phyloP scores from a whole-genome alignment of 2,797 vertebrate genomes.

The Paramormyrops hopkinsi region DNA sequence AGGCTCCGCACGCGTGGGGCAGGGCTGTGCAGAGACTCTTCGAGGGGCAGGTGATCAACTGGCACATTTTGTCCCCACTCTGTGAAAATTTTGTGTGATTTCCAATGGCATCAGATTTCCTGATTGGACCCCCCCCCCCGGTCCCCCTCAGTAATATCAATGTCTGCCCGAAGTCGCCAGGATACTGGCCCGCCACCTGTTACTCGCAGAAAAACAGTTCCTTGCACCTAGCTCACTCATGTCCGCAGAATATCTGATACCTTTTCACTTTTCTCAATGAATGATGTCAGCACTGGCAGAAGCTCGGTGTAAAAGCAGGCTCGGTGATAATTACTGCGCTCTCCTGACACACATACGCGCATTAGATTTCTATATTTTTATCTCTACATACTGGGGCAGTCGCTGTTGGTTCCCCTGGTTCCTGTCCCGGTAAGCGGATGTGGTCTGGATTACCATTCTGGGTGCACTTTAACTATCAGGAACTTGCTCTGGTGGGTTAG shows the following conservation, averaged over 20 bases:
- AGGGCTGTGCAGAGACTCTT: background rate
- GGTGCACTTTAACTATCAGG: background rate
- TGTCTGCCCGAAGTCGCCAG: background rate
- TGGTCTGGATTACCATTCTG: background rate
- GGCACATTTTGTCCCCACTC: background rate
- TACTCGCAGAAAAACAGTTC: background rate
- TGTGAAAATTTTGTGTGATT: background rate
- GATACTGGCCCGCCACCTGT: background rate
- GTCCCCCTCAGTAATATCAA: background rate
- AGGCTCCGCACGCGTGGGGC: background rate
- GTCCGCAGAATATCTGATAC: background rate
- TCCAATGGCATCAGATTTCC: background rate
- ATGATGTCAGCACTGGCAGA: background rate
- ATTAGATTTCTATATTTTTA: background rate
- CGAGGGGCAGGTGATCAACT: background rate
- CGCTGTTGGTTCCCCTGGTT: background rate
- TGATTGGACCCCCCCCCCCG: no score
- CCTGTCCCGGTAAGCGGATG: background rate
- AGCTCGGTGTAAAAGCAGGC: background rate
- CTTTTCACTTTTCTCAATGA: background rate
- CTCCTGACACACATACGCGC: background rate
- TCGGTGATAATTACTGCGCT: background rate
- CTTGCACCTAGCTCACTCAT: background rate
- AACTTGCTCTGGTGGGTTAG: background rate
- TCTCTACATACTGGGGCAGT: background rate